phyloP scores from a whole-genome alignment of 2,888 invertebrate species.

The Phragmatobia fuliginosa region DNA sequence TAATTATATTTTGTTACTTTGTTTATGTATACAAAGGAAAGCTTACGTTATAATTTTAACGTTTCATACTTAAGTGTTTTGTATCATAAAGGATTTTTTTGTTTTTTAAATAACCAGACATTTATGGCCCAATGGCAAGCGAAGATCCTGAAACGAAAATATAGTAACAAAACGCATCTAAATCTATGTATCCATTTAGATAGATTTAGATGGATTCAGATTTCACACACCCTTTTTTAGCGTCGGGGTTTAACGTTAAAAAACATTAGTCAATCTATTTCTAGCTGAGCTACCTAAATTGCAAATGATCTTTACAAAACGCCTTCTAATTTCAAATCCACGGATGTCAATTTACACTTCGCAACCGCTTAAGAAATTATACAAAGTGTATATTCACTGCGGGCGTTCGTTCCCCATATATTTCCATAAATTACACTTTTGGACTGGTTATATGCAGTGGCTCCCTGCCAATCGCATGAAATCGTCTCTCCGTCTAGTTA shows the following conservation, averaged over 20 bases:
- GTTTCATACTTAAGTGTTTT: not conserved
- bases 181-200: too few species aligned
- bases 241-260: too few species aligned
- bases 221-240: too few species aligned
- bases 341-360: constrained; percentile 15
- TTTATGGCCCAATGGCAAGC: not conserved
- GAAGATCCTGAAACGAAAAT: too few species aligned
- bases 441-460: constrained; percentile 16
- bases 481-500: constrained; percentile 10
- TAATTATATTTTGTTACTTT: constrained; percentile 9
- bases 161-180: too few species aligned
- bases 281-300: not conserved
- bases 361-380: constrained; percentile 20
- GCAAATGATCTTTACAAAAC: constrained; percentile 12
- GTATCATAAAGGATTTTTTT: not conserved
- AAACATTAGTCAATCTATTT: not conserved
- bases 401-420: constrained; percentile 13
- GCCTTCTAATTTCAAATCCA: constrained; percentile 13
- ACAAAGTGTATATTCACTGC: constrained; percentile 12
- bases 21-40: not conserved
- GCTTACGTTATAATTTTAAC: not conserved
- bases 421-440: constrained; percentile 25
- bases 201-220: too few species aligned
- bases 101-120: not conserved
- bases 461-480: constrained; percentile 14